A percentile compares a stretch with the other conserved stretches of the same genome.
These are phyloP conservation scores for Nephrotoma guestfalica DNA, from an alignment of 2,888 invertebrate species.

Conservation along the genomic window DNA sequence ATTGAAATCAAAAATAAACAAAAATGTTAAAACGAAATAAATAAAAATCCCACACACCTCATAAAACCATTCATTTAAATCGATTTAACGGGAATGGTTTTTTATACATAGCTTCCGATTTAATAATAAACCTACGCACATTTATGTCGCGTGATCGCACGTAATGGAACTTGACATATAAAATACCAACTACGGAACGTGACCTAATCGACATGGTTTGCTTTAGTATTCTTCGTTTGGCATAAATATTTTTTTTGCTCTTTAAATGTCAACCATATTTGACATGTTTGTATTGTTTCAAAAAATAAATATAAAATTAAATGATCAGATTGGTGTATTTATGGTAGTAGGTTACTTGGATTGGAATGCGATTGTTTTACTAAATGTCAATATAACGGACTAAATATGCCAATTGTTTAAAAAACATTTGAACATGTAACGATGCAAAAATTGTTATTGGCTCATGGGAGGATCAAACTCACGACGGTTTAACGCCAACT, in stretches of 20 bases:
- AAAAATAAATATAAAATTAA: neutral
- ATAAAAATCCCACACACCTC: neutral
- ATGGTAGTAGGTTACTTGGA: neutral
- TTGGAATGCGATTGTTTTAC: neutral
- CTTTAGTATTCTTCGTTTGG: neutral
- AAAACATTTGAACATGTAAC: neutral
- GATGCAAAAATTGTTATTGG: conserved; percentile 6
- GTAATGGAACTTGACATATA: neutral
- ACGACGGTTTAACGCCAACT: conserved; percentile 10
- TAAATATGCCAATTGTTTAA: neutral
- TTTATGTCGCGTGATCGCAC: neutral
- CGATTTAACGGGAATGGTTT: neutral
- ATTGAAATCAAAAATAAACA: too few species aligned
- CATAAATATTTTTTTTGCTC: neutral
- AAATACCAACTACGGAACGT: neutral
- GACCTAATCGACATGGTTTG: neutral
- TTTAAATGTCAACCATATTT: neutral
- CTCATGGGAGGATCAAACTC: conserved; percentile 14
- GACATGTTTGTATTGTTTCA: neutral
- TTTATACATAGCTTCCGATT: neutral
- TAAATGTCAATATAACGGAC: neutral
- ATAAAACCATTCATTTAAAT: neutral
- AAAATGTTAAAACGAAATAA: neutral
- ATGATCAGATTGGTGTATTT: neutral
- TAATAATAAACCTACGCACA: neutral